Conservation (phyloP, 2,888 invertebrate species). For the Drosophila cracens region DNA sequence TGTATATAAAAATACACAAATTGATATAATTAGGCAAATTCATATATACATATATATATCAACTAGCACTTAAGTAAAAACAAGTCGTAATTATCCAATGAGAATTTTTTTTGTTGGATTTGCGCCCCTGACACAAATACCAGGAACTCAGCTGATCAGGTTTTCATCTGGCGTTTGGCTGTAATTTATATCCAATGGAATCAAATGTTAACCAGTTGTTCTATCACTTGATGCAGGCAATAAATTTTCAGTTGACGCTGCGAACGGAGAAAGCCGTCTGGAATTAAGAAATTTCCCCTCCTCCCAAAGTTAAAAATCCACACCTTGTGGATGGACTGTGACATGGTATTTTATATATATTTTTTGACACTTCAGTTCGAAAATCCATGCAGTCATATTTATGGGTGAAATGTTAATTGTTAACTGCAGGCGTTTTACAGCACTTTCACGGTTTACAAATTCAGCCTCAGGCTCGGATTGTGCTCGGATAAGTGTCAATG, state of each 20-base stretch:
- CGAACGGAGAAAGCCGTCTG: constrained; percentile 43
- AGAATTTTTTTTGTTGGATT: constrained; percentile 34
- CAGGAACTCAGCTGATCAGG: constrained; percentile 33
- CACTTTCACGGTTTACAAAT: constrained; percentile 62
- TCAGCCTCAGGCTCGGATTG: constrained; percentile 30
- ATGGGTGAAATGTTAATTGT: constrained; percentile 74
- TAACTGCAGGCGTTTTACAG: constrained; percentile 52
- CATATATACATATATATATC: constrained; percentile 35
- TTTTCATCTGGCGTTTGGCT: constrained; percentile 56
- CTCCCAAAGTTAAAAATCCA: constrained; percentile 59
- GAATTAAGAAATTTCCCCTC: constrained; percentile 26
- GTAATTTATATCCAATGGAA: constrained; percentile 28
- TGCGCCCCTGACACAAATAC: constrained; percentile 76
- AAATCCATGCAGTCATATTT: constrained; percentile 59
- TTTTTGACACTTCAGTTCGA: constrained; percentile 52
- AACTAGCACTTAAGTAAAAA: constrained; percentile 28
- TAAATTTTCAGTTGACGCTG: constrained; percentile 16
- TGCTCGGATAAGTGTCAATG: constrained; percentile 63
- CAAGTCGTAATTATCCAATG: constrained; percentile 42
- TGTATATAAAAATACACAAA: constrained; percentile 10
- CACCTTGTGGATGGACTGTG: constrained; percentile 8
- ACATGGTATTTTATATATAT: constrained; percentile 25
- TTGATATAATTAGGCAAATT: constrained; percentile 49
- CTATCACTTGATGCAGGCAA: constrained; percentile 29
- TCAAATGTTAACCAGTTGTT: constrained; percentile 38